Conservation (phyloP, 2,888 invertebrate genomes). For the Lypha dubia region DNA sequence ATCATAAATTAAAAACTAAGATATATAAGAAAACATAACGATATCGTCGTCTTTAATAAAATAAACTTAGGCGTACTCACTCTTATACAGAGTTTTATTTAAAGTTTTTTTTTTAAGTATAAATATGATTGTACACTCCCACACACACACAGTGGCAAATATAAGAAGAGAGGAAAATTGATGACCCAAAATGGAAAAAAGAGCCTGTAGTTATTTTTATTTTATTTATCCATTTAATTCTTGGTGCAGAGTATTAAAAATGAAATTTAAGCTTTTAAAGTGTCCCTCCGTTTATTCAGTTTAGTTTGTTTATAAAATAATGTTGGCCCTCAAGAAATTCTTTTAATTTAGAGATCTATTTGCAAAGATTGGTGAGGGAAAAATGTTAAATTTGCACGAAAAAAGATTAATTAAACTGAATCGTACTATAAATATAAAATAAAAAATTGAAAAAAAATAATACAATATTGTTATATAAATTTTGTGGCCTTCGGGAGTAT, state of each 20-base stretch:
- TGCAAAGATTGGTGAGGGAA: background rate
- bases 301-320: conserved; percentile 28
- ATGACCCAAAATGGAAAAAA: conserved; percentile 43
- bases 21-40: conserved; percentile 22
- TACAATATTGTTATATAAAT: no score
- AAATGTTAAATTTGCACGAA: no score
- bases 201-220: conserved; percentile 40
- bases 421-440: no score
- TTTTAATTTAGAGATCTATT: conserved; percentile 2
- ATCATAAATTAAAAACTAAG: conserved; percentile 79
- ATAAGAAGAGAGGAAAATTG: conserved; percentile 29
- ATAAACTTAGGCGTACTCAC: conserved; percentile 26
- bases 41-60: conserved; percentile 37
- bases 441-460: no score
- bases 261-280: conserved; percentile 26
- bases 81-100: conserved; percentile 3
- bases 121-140: conserved; percentile 33
- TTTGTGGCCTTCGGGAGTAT: no score
- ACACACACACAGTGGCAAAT: background rate
- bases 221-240: conserved; percentile 32
- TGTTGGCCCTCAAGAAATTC: conserved; percentile 12
- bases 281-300: conserved; percentile 29
- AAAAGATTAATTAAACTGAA: no score
- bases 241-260: conserved; percentile 22
- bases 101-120: conserved; percentile 22